Evolutionary conservation across 2,888 invertebrate genomes (phyloP), one percentile per base, ranked within the genome.

Genomic region (Drosophila nr. fundita): DNA sequence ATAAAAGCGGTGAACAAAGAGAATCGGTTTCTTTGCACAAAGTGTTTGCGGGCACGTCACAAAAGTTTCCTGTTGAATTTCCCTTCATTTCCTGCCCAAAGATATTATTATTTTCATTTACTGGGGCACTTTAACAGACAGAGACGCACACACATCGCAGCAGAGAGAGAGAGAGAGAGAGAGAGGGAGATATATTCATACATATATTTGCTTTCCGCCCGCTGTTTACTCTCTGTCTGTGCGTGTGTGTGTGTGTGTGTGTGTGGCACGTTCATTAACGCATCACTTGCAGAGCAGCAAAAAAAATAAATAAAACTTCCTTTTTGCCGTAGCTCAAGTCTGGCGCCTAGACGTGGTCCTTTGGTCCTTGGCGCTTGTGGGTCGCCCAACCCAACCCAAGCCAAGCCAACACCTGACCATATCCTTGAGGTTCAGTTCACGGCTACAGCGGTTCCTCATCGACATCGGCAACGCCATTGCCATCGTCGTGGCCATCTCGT

Each of bases 11-110:
- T 55, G 53, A 21, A 42, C 13, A 58, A 21, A 54, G 40, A 52
- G 65, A 62, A 53, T 52, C 68, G 75, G 70, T 77, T 75, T 82
- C 69, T 83, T 83, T 78, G 81, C 72, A 72, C 70, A 71, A 71
- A 82, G 77, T 89, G 86, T 86, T 87, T 87, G 86, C 77, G 69
- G 85, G 85, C 86, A 86, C 86, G 86, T 87, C 87, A 89, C 78
- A 83, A 82, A 75, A 85, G 90, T 76, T 90, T 87, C 87, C 91
- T 90, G 90, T 88, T 90, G 73, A 87, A 87, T 87, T 87, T 90
- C 90, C 90, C 86, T 87, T 87, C 86, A 87, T 87, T 87, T 87
- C 87, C 87, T 74, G 90, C 61, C 80, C 59, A 73, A 82, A 80
- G 83, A 89, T 80, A 89, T 86, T 87, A 90, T 90, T 89, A 90